A percentile compares a stretch with the other conserved stretches of the same genome.
These are phyloP conservation scores for Jordanella pulchra DNA, from an alignment of 2,797 vertebrate genomes.

Conservation along the genomic window DNA sequence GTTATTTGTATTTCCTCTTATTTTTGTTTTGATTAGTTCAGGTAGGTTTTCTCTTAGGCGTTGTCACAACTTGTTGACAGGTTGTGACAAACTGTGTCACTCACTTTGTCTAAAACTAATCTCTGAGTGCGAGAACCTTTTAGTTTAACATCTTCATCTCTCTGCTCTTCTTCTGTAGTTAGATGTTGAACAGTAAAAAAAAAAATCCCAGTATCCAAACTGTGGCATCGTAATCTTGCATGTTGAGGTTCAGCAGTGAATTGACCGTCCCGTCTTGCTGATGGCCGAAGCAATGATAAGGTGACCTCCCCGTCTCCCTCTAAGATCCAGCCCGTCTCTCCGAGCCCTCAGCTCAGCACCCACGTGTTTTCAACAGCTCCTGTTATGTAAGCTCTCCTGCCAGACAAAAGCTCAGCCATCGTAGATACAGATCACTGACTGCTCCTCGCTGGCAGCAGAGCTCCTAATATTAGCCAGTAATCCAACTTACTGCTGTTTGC, in stretches of 20 bases:
- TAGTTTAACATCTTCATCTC: neutral
- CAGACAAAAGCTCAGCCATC: constrained; percentile 76
- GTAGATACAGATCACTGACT: constrained; percentile 68
- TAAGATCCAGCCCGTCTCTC: constrained; percentile 68
- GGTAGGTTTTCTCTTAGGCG: neutral
- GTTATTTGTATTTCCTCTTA: neutral
- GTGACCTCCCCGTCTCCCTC: constrained; percentile 67
- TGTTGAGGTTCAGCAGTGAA: constrained; percentile 17
- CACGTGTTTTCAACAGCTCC: constrained; percentile 75
- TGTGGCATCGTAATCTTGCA: constrained; percentile 23
- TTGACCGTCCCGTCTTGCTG: constrained; percentile 32
- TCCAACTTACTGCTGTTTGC: constrained; percentile 42
- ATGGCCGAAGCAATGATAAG: constrained; percentile 41
- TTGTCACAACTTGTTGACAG: neutral
- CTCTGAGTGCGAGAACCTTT: neutral
- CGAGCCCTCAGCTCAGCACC: constrained; percentile 67
- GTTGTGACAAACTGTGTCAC: neutral
- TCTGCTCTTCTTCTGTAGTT: neutral
- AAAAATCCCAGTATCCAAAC: constrained; percentile 5
- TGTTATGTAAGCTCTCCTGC: constrained; percentile 74
- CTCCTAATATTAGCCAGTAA: constrained; percentile 43
- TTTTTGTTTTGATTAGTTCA: neutral
- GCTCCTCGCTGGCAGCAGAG: constrained; percentile 50
- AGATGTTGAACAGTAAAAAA: neutral
- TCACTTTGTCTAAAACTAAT: neutral